Evolutionary conservation across 2,888 invertebrate species (phyloP).

Genomic region (Aspidiotus rigidus): DNA sequence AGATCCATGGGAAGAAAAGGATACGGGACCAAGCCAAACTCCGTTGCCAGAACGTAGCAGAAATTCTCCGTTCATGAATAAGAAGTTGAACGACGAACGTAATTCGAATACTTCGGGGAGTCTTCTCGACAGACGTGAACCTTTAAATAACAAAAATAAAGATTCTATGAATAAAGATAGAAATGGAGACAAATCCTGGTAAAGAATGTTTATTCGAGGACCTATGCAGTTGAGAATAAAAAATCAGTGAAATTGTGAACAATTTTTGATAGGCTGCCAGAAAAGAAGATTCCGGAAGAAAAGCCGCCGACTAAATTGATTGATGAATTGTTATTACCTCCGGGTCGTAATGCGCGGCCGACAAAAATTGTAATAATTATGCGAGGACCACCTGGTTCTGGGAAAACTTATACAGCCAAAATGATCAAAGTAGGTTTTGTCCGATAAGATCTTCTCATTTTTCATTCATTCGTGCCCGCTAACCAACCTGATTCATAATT

Average conservation of each 20-base stretch:
- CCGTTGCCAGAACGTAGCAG: conserved; percentile 9
- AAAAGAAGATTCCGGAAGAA: background rate
- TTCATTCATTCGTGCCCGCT: background rate
- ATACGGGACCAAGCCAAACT: background rate
- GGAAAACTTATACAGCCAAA: conserved; percentile 83
- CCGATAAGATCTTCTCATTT: background rate
- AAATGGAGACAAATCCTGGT: no score
- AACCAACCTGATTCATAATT: background rate
- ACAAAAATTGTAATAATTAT: conserved; percentile 75
- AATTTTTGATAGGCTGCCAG: no score
- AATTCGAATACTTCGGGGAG: no score
- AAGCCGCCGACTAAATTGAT: conserved; percentile 48
- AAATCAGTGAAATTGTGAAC: no score
- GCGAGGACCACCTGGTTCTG: conserved; percentile 88
- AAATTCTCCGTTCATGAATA: background rate
- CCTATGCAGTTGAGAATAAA: no score
- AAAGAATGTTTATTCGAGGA: no score
- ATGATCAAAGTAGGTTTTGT: conserved; percentile 60
- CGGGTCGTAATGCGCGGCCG: conserved; percentile 72
- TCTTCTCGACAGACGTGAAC: no score
- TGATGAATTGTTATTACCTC: conserved; percentile 71
- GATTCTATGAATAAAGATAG: no score
- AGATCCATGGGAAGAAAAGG: conserved; percentile 6
- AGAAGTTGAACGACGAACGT: no score
- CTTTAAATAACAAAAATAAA: no score